phyloP scores from a whole-genome alignment of 2,113 vertebrate species.

The Holacanthus passer region DNA sequence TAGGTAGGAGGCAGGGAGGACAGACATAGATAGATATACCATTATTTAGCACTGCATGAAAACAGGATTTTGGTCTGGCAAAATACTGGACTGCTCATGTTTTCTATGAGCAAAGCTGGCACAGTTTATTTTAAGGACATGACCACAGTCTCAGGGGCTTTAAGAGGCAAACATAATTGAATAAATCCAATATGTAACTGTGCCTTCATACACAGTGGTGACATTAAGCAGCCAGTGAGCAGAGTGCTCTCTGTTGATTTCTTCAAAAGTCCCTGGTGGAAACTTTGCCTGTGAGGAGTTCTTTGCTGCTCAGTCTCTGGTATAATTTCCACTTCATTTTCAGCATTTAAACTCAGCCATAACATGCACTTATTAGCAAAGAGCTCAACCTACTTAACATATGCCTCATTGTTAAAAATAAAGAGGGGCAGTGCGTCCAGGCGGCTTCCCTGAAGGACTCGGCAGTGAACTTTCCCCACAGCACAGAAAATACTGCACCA shows the following conservation, averaged over 20 bases:
- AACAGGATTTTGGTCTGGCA: neutral
- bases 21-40: neutral
- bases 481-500: constrained; percentile 28
- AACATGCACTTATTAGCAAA: neutral
- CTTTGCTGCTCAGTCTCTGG: neutral
- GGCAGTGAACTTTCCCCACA: constrained; percentile 25
- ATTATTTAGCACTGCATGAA: neutral
- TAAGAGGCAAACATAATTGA: constrained; percentile 16
- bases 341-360: constrained; percentile 4
- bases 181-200: constrained; percentile 31
- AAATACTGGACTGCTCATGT: neutral
- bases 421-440: neutral
- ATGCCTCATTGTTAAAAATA: constrained; percentile 11
- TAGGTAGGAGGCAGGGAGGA: neutral
- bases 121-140: neutral
- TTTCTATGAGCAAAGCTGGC: neutral
- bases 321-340: constrained; percentile 32
- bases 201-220: constrained; percentile 18
- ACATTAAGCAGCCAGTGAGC: constrained; percentile 6
- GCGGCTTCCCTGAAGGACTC: neutral
- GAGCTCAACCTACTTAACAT: constrained; percentile 17
- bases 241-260: constrained; percentile 13
- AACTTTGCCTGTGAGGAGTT: constrained; percentile 14
- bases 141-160: neutral
- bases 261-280: constrained; percentile 32